phyloP scores from a whole-genome alignment of 35 echinoderm and acorn worm species.

The Heliocidaris tuberculata region DNA sequence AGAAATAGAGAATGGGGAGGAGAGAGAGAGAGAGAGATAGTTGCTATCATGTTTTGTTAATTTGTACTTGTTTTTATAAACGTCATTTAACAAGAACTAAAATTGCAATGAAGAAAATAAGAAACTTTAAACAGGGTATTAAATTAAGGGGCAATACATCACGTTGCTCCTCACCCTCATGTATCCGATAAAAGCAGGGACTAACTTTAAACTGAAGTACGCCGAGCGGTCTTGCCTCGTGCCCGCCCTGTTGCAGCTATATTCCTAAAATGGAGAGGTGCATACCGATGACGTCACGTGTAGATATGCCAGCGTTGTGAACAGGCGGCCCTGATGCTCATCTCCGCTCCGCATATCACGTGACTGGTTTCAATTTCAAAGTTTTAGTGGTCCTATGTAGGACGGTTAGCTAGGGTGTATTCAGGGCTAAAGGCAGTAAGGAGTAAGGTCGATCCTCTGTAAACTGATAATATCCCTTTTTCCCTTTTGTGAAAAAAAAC shows the following conservation, averaged over 20 bases:
- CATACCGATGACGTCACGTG: constrained; percentile 33
- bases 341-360: neutral
- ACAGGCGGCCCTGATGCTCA: neutral
- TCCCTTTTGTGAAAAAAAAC: too few relatives aligned
- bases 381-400: neutral
- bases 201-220: neutral
- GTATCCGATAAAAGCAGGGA: neutral
- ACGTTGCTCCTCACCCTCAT: neutral
- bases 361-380: constrained; percentile 11
- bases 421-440: neutral
- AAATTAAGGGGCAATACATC: neutral
- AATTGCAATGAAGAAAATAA: neutral
- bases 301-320: constrained; percentile 21
- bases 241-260: constrained; percentile 7
- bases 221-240: neutral
- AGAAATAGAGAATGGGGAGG: too few relatives aligned
- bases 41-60: too few relatives aligned
- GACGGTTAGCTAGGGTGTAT: neutral
- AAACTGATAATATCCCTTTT: neutral
- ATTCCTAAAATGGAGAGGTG: constrained; percentile 29
- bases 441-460: neutral
- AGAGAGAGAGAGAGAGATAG: too few relatives aligned
- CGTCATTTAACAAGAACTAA: neutral
- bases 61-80: too few relatives aligned
- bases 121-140: constrained; percentile 4